Percentiles rank a stretch among this genome's conserved stretches.
Evolutionary conservation across 2,888 invertebrate species (phyloP).

Genomic region (Chaetoderma sp.): DNA sequence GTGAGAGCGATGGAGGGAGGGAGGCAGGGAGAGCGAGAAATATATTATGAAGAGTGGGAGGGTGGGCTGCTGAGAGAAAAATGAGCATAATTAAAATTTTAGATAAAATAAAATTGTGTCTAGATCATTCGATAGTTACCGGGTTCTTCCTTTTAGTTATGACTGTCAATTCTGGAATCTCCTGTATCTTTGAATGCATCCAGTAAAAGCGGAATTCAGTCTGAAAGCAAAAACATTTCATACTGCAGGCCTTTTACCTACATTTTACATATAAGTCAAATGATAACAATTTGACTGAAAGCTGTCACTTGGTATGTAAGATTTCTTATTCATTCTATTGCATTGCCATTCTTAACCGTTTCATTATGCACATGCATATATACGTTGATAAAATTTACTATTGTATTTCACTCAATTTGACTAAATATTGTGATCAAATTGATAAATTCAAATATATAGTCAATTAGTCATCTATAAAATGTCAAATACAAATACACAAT

Average conservation of each 20-base stretch:
- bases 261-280: too few species aligned
- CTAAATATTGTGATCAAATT: not conserved
- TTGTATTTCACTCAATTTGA: conserved; percentile 10
- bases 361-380: too few species aligned
- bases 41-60: too few species aligned
- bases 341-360: too few species aligned
- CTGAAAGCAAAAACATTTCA: conserved; percentile 73
- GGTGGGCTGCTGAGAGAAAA: not conserved
- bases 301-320: too few species aligned
- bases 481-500: too few species aligned
- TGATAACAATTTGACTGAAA: too few species aligned
- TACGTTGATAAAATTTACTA: conserved; percentile 7
- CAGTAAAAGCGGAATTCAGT: conserved; percentile 88
- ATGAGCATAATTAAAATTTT: conserved; percentile 19
- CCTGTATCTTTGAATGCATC: conserved; percentile 80
- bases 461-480: too few species aligned
- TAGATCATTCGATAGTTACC: conserved; percentile 36
- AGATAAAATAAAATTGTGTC: not conserved
- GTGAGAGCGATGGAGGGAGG: too few species aligned
- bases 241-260: too few species aligned
- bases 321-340: too few species aligned
- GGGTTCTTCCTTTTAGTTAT: conserved; percentile 38
- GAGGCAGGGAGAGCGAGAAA: too few species aligned
- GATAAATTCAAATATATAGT: not conserved
- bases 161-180: conserved; percentile 68